Base-by-base conservation (phyloP, 2,888 invertebrate species). In the Ophraella communa region DNA sequence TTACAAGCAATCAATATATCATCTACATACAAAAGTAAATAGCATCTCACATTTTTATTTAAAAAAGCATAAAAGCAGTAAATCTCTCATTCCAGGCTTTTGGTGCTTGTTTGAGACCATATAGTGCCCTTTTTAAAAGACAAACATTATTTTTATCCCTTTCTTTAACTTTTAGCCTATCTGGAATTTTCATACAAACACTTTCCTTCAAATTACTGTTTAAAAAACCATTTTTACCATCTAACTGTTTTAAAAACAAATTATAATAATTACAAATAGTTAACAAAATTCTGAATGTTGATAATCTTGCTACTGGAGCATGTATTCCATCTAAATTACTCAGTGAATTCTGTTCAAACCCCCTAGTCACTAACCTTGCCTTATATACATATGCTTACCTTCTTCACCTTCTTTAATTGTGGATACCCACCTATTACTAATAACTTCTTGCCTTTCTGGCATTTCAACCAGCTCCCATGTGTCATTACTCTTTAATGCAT, bases 281-380 rank as follows among this genome's bases (percentile, higher is more conserved):
- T 23, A 66, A 18, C 14, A 66, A 23, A 33, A 62, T 57, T 35
- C 61, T 61, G 3, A 60, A 30, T n/a, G 58, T 67, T 24, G 64
- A 67, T 17, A 64, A 24, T 17, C 24, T 55, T 35, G 57, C 57
- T 17, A 65, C 57, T 24, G 58, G 57, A 10, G 65, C 57, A 54
- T 62, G 57, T 23, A 56, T 57, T 21, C 62, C 33, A 10, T 44
- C 35, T 52, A 62, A 21, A 39, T 52, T n/a, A n/a, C n/a, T n/a
- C n/a, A n/a, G n/a, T n/a, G n/a, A n/a, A n/a, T n/a, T n/a, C n/a
- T 65, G 63, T 42, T 62, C 59, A 55, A 69, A 69, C 23, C 70
- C 64, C 42, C 60, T 58, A 10, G 64, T 62, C 8, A 66, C 65
- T 7, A 70, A 42, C 24, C 70, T n/a, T 14, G 67, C 67, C 42